Conservation (phyloP, 53 echinoderm and acorn worm species). For the Stichopus horrens region DNA sequence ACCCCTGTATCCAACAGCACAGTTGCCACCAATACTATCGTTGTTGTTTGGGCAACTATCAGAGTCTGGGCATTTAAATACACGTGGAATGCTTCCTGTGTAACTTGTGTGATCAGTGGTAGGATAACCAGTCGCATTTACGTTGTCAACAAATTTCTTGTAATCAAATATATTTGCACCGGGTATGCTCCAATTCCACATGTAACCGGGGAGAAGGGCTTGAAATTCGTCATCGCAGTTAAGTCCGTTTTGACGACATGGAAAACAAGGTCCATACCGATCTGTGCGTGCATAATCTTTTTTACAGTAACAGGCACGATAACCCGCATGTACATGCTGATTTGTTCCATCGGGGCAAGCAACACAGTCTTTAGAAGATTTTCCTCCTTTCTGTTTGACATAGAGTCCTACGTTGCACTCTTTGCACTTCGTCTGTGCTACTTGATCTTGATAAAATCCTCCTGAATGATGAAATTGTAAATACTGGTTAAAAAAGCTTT, state of each 20-base stretch:
- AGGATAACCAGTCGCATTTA: background rate
- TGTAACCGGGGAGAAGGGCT: background rate
- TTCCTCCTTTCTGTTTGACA: background rate
- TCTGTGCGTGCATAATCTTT: background rate
- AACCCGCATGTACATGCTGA: background rate
- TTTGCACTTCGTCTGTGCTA: background rate
- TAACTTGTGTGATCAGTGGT: background rate
- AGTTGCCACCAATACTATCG: background rate
- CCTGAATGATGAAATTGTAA: background rate
- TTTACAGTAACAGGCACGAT: constrained; percentile 16
- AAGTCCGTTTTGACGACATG: background rate
- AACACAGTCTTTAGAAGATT: background rate
- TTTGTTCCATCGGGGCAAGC: constrained; percentile 13
- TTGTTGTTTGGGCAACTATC: background rate
- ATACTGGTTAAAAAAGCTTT: background rate
- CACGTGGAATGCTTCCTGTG: background rate
- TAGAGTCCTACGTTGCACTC: constrained; percentile 8
- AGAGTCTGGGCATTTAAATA: background rate
- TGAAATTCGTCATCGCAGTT: background rate
- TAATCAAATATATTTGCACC: background rate
- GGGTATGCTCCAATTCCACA: constrained; percentile 1
- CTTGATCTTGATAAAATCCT: constrained; percentile 4
- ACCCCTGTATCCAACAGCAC: constrained; percentile 8
- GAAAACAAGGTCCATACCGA: background rate
- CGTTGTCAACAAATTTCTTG: background rate